Base-by-base conservation (phyloP, 53 echinoderm and acorn worm genomes). In the Luidia sarsii region DNA sequence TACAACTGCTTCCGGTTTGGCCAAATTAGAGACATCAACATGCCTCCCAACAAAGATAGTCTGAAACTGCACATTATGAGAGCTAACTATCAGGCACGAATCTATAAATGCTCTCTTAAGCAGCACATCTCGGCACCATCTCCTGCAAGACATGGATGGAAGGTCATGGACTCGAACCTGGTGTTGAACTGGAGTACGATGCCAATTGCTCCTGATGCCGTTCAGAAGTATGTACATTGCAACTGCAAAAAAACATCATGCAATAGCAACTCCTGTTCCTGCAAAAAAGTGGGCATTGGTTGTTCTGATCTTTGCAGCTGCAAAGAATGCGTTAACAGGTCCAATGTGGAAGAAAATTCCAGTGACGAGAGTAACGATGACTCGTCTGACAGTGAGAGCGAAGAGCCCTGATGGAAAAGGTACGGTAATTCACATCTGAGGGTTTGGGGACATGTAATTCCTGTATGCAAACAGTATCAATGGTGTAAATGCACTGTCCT, bases 1-100 rank as follows among this genome's bases (percentile, higher is more conserved):
- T 83, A 70, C 59, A 83, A 75, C 32, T 71, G 45, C 48, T 59
- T 84, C 73, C 37, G 73, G 36, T 67, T 82, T 82, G 81, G 54
- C 13, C 75, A 75, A 33, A 18, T 74, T 19, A 74, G 23, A 18
- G 74, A 59, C 57, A 74, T 45, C 16, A 57, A 24, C 6, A 75
- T 75, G 75, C 75, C 75, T 75, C 75, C 60, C 0, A 75, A 57
- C 60, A 75, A 59, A 75, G 75, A 75, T 43, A 41, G 75, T 59
- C 18, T 75, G 75, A 75, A 75, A 30, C 59, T 60, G 19, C 75
- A 75, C 31, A 59, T 39, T 27, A 75, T 75, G 60, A 57, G 59
- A 57, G 75, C 75, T 27, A 75, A 75, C 46, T 75, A 75, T 34
- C 59, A 75, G 75, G 60, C 75, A 4, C 25, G 45, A 43, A 57